Evolutionary conservation across 2,797 vertebrate genomes (phyloP).

Genomic region (Molossus molossus): DNA sequence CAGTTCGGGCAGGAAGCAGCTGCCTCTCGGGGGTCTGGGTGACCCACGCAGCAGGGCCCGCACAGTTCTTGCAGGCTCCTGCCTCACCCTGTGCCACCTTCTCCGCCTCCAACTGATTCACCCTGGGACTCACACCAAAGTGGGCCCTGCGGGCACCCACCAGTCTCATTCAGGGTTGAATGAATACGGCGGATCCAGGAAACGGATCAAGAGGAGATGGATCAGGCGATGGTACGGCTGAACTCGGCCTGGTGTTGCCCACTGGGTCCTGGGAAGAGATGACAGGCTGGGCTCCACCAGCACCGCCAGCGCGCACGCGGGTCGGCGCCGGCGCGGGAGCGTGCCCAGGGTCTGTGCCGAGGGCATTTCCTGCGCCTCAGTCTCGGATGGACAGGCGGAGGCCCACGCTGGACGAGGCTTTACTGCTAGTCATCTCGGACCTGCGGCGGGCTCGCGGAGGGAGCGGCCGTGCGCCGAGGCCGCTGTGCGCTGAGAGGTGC

Average conservation of each 20-base stretch:
- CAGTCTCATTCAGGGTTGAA: background rate
- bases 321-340: no score
- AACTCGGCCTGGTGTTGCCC: constrained; percentile 69
- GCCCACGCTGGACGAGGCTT: background rate
- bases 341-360: no score
- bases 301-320: constrained; percentile 54
- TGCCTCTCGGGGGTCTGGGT: background rate
- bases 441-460: background rate
- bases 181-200: background rate
- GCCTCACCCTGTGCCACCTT: no score
- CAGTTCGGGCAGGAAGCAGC: background rate
- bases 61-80: background rate
- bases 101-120: no score
- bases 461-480: background rate
- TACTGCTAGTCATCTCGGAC: background rate
- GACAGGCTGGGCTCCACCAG: constrained; percentile 78
- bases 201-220: constrained; percentile 80
- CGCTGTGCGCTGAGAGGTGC: background rate
- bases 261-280: constrained; percentile 79
- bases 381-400: background rate
- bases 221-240: constrained; percentile 78
- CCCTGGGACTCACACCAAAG: no score
- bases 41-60: background rate
- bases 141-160: no score
- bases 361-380: no score